Conservation (phyloP, 2,797 vertebrate genomes). For the Poeciliopsis turneri region DNA sequence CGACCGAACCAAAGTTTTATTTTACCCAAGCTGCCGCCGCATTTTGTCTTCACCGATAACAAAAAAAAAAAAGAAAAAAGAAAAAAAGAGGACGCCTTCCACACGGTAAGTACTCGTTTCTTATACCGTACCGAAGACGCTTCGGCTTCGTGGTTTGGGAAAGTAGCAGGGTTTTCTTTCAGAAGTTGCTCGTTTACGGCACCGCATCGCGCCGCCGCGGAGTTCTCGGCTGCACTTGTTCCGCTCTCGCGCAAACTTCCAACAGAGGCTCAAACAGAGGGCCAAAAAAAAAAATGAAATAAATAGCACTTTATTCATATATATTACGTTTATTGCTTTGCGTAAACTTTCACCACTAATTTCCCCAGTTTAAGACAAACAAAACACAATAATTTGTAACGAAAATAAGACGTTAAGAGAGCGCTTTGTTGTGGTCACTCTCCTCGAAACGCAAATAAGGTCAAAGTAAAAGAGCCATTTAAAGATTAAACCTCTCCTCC, state of each 20-base stretch:
- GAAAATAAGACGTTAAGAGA: background rate
- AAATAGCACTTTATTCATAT: background rate
- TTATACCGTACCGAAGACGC: background rate
- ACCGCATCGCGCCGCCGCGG: constrained; percentile 39
- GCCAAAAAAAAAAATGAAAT: no score
- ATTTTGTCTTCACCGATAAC: constrained; percentile 67
- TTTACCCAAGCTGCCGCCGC: constrained; percentile 76
- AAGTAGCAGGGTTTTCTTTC: background rate
- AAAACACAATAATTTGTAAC: background rate
- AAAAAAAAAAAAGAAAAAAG: background rate
- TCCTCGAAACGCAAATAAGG: background rate
- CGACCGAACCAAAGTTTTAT: constrained; percentile 57
- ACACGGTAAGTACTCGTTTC: constrained; percentile 48
- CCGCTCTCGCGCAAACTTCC: constrained; percentile 20
- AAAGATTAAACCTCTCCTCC: constrained; percentile 49
- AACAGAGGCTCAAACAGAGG: background rate
- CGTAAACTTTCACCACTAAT: background rate
- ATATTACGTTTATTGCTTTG: background rate
- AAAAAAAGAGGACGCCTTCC: constrained; percentile 5
- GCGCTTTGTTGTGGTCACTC: background rate
- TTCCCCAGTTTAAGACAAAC: background rate
- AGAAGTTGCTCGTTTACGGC: constrained; percentile 17
- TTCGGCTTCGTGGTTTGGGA: background rate
- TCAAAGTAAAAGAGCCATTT: constrained; percentile 18
- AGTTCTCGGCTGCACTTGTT: constrained; percentile 77